Percentiles rank a stretch among this genome's conserved stretches.
Evolutionary conservation across 2,888 invertebrate genomes (phyloP).

Genomic region (Ochlodes sylvanus): DNA sequence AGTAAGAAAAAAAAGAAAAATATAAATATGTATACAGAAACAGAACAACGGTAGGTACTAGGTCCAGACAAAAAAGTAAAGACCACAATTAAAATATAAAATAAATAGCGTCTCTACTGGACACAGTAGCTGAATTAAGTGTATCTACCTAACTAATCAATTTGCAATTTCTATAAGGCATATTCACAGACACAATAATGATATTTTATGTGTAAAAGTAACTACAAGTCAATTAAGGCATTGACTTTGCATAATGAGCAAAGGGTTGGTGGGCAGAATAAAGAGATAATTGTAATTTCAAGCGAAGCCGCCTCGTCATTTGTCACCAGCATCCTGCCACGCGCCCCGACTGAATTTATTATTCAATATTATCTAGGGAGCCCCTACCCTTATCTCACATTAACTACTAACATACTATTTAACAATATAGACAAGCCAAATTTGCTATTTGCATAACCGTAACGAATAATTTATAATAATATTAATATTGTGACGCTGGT

Average conservation of each 20-base stretch:
- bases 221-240: slow-evolving; percentile 57
- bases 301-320: slow-evolving; percentile 72
- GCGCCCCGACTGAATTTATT: slow-evolving; percentile 77
- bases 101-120: no score
- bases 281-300: slow-evolving; percentile 83
- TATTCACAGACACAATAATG: neutral
- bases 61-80: no score
- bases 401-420: slow-evolving; percentile 66
- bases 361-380: slow-evolving; percentile 74
- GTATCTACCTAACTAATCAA: neutral
- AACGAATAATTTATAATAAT: slow-evolving; percentile 18
- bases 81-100: no score
- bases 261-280: slow-evolving; percentile 67
- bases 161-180: neutral
- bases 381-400: slow-evolving; percentile 65
- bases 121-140: no score
- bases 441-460: slow-evolving; percentile 20
- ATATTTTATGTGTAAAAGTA: slow-evolving; percentile 48
- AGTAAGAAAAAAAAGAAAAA: no score
- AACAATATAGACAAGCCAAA: slow-evolving; percentile 50
- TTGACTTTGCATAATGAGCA: slow-evolving; percentile 77
- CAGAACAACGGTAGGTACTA: no score
- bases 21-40: no score
- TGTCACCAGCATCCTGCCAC: slow-evolving; percentile 85
- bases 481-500: neutral